These are phyloP conservation scores for Hirtodrosophila cameraria DNA, from an alignment of 2,888 invertebrate genomes.

Conservation along the genomic window DNA sequence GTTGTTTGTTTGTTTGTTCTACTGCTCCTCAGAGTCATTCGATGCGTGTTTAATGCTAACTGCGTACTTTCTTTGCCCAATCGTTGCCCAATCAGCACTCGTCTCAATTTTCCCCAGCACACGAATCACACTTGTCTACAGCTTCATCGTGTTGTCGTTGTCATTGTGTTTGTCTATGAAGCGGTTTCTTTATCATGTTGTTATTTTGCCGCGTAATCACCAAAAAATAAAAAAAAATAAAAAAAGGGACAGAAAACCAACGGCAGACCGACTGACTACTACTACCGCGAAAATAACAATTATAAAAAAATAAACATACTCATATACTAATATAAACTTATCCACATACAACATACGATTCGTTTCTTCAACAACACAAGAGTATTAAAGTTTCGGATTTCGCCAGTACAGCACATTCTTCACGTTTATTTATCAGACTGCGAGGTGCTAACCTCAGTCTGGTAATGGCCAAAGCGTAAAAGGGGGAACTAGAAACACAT, in stretches of 20 bases:
- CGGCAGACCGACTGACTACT: slow-evolving; percentile 5
- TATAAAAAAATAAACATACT: slow-evolving; percentile 50
- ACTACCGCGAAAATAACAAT: slow-evolving; percentile 59
- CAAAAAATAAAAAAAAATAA: slow-evolving; percentile 31
- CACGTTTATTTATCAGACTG: slow-evolving; percentile 28
- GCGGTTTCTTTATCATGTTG: slow-evolving; percentile 43
- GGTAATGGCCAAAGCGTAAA: slow-evolving; percentile 3
- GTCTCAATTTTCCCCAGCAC: slow-evolving; percentile 17
- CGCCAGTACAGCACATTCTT: slow-evolving; percentile 59
- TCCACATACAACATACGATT: slow-evolving; percentile 9
- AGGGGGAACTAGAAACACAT: slow-evolving; percentile 18
- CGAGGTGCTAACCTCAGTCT: slow-evolving; percentile 56
- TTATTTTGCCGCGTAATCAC: slow-evolving; percentile 51
- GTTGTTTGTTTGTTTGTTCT: neutral
- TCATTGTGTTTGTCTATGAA: slow-evolving; percentile 6
- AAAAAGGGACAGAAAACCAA: neutral
- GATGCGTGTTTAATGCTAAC: slow-evolving; percentile 37
- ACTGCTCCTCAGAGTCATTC: neutral
- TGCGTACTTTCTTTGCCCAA: slow-evolving; percentile 57
- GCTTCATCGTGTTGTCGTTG: slow-evolving; percentile 14
- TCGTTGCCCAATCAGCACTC: slow-evolving; percentile 44
- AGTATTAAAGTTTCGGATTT: slow-evolving; percentile 50
- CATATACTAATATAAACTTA: slow-evolving; percentile 15
- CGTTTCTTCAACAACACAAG: slow-evolving; percentile 25
- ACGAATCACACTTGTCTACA: slow-evolving; percentile 13